Conservation (phyloP, 2,797 vertebrate genomes). For the Mormyrops boulengeri region DNA sequence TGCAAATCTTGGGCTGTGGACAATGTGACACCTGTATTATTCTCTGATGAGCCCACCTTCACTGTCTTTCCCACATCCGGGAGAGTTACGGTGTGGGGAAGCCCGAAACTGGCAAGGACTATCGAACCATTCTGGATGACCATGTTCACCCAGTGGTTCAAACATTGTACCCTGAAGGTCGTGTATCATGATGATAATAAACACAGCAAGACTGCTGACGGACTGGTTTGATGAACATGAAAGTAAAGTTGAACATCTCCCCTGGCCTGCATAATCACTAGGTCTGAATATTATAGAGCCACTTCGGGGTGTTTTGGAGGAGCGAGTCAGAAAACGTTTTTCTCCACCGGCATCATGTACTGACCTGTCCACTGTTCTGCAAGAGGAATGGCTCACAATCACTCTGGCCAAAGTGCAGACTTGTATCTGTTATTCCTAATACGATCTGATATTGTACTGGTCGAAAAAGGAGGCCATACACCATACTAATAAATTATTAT, state of each 20-base stretch:
- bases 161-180: neutral
- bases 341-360: neutral
- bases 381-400: neutral
- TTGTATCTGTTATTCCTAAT: neutral
- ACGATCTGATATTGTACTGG: neutral
- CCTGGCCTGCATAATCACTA: neutral
- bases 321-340: neutral
- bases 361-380: neutral
- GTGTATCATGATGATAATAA: neutral
- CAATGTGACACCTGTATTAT: neutral
- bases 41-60: neutral
- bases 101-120: neutral
- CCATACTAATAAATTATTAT: neutral
- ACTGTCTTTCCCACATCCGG: neutral
- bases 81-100: neutral
- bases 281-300: neutral
- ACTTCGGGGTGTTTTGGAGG: neutral
- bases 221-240: neutral
- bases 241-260: neutral
- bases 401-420: neutral
- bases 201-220: neutral
- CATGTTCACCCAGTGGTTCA: neutral
- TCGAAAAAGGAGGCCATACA: neutral
- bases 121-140: neutral
- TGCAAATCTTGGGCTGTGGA: neutral